Conservation (phyloP, 2,113 vertebrate species). For the Nesospiza acunhae region DNA sequence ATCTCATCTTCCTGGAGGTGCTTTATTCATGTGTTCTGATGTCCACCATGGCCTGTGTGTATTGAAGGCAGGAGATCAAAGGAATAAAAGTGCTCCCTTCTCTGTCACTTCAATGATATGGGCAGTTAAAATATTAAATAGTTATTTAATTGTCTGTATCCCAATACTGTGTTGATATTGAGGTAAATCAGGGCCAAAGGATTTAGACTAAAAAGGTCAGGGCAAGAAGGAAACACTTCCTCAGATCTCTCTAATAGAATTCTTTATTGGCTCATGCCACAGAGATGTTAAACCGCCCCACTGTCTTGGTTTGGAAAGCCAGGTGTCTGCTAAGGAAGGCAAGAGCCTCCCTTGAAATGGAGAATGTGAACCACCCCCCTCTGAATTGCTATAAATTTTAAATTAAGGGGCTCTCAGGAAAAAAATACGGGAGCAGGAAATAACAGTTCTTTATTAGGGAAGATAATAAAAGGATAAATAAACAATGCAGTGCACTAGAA, state of each 20-base stretch:
- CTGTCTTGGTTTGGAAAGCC: no score
- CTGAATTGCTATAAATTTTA: no score
- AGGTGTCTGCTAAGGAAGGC: no score
- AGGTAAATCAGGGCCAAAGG: not conserved
- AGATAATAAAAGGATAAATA: no score
- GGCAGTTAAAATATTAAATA: conserved; percentile 74
- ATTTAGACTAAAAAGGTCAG: not conserved
- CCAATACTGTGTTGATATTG: not conserved
- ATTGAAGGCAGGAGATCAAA: conserved; percentile 63
- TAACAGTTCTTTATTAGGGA: no score
- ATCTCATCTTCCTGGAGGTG: not conserved
- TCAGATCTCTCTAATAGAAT: not conserved
- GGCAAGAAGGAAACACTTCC: not conserved
- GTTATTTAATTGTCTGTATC: conserved; percentile 16
- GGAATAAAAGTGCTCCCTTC: conserved; percentile 41
- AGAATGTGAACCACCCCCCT: no score
- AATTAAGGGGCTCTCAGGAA: no score
- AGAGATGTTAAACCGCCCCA: not conserved
- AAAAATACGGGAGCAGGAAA: no score
- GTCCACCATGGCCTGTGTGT: conserved; percentile 12
- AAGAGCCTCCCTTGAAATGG: no score
- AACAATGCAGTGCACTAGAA: no score
- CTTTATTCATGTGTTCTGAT: not conserved
- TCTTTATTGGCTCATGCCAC: not conserved
- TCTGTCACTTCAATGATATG: conserved; percentile 50